Conservation (phyloP, 2,113 vertebrate species). For the Xiphophorus hellerii region DNA sequence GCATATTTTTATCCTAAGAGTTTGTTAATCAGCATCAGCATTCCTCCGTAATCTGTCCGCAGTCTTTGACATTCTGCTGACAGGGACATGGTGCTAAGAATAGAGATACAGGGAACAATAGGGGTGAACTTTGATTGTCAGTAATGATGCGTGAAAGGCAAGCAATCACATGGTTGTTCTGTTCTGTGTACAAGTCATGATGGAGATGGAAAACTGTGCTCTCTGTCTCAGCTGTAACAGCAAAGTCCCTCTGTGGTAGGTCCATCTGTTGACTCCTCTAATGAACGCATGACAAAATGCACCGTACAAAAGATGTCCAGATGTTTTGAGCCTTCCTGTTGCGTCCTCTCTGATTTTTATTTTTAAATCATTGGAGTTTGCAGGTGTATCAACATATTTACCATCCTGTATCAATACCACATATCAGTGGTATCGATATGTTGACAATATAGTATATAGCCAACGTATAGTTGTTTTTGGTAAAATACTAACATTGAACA, state of each 20-base stretch:
- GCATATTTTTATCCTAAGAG: slow-evolving; percentile 35
- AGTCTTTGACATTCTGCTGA: slow-evolving; percentile 46
- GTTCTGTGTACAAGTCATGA: slow-evolving; percentile 18
- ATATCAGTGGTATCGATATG: no score
- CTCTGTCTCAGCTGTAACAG: slow-evolving; percentile 71
- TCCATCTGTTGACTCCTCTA: slow-evolving; percentile 65
- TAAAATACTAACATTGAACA: no score
- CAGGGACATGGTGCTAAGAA: slow-evolving; percentile 60
- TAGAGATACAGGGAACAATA: slow-evolving; percentile 51
- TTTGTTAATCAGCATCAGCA: slow-evolving; percentile 50
- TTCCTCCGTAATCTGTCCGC: slow-evolving; percentile 55
- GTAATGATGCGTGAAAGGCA: slow-evolving; percentile 52
- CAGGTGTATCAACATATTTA: slow-evolving; percentile 52
- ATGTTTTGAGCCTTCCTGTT: slow-evolving; percentile 30
- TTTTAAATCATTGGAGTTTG: slow-evolving; percentile 24
- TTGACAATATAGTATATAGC: no score
- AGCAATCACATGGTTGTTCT: slow-evolving; percentile 34
- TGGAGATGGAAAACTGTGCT: slow-evolving; percentile 55
- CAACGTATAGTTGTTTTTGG: no score
- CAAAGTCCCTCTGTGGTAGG: slow-evolving; percentile 66
- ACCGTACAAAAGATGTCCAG: slow-evolving; percentile 32
- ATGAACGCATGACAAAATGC: slow-evolving; percentile 50
- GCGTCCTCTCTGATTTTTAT: slow-evolving; percentile 22
- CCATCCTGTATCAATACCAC: background rate
- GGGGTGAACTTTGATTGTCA: slow-evolving; percentile 53